Evolutionary conservation across 1,140 invertebrate species (phyloP).

Genomic region (honey bee (Apis mellifera)): DNA sequence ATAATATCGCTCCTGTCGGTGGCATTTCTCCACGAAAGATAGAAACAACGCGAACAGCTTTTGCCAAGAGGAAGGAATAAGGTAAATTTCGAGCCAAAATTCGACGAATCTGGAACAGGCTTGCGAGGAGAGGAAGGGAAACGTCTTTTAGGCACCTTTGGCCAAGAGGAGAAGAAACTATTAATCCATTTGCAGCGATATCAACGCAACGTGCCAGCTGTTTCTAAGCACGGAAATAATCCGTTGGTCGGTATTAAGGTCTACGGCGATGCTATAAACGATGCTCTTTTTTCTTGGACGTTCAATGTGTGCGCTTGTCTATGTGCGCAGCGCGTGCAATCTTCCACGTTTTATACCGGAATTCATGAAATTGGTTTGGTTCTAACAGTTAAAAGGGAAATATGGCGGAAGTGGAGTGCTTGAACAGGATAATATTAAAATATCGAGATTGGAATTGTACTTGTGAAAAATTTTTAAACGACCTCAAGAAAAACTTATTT

Average conservation of each 20-base stretch:
- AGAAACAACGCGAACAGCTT: conserved; percentile 1
- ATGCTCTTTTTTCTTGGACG: not conserved
- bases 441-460: not conserved
- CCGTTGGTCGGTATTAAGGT: conserved; percentile 44
- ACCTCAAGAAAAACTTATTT: not conserved
- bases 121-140: conserved; percentile 22
- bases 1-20: conserved; percentile 17
- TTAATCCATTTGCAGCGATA: conserved; percentile 57
- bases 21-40: conserved; percentile 1
- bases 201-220: conserved; percentile 48
- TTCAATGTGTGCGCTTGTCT: conserved; percentile 1
- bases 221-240: conserved; percentile 59
- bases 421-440: not conserved
- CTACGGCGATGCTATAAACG: not conserved
- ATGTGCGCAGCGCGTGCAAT: not conserved
- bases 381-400: conserved; percentile 3
- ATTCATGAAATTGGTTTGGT: conserved; percentile 20
- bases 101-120: conserved; percentile 11
- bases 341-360: conserved; percentile 11
- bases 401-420: not conserved
- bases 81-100: conserved; percentile 33
- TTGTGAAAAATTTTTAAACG: not conserved
- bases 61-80: conserved; percentile 24
- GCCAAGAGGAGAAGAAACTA: conserved; percentile 42
- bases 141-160: conserved; percentile 8